Conservation (phyloP, 1,140 invertebrate species). For the Pinna nobilis region DNA sequence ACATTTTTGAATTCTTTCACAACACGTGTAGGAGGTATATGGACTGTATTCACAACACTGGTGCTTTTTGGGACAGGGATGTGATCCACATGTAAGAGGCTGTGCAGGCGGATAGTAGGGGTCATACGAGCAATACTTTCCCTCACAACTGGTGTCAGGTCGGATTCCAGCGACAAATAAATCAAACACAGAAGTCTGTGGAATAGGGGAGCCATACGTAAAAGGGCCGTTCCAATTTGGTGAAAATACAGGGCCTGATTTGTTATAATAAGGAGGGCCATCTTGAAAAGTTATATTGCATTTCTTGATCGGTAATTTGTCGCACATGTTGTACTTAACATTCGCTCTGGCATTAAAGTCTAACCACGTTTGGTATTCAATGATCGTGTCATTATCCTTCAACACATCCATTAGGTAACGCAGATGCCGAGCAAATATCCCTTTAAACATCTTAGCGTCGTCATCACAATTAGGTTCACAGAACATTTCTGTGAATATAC, state of each 20-base stretch:
- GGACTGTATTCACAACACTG: conserved; percentile 56
- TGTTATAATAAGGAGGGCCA: conserved; percentile 51
- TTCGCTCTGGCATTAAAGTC: conserved; percentile 44
- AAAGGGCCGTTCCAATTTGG: conserved; percentile 54
- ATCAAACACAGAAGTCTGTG: conserved; percentile 50
- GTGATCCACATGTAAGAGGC: conserved; percentile 45
- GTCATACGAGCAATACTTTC: conserved; percentile 45
- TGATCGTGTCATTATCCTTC: neutral
- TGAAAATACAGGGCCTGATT: conserved; percentile 51
- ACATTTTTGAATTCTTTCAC: conserved; percentile 47
- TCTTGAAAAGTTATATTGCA: conserved; percentile 54
- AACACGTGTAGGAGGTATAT: conserved; percentile 55
- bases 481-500: conserved; percentile 44
- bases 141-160: conserved; percentile 42
- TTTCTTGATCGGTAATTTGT: conserved; percentile 40
- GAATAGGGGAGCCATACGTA: conserved; percentile 47
- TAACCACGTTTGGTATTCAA: conserved; percentile 41
- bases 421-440: conserved; percentile 50
- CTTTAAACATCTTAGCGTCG: conserved; percentile 52
- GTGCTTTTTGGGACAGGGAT: conserved; percentile 47
- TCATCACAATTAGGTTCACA: conserved; percentile 51
- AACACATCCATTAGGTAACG: conserved; percentile 51
- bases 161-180: conserved; percentile 48
- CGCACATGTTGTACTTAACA: conserved; percentile 43
- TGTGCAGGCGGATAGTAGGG: conserved; percentile 46